These are phyloP conservation scores for Leiothrix lutea DNA, from an alignment of 2,113 vertebrate genomes.

Conservation along the genomic window DNA sequence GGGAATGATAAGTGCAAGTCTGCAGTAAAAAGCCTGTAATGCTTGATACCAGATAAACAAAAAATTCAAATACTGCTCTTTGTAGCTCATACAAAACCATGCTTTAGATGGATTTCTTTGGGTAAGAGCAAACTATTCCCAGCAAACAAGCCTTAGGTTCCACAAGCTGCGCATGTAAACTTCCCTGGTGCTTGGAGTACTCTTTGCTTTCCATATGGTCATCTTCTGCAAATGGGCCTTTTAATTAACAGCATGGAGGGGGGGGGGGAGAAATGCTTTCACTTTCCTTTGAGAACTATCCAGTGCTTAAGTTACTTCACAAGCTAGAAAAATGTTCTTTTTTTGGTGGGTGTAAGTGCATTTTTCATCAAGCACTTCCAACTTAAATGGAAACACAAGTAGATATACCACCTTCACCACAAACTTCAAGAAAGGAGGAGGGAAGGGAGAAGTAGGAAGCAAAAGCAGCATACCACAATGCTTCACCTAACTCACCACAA, in stretches of 20 bases:
- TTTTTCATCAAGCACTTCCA: neutral
- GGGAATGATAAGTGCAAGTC: neutral
- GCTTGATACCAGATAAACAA: neutral
- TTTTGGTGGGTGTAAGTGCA: neutral
- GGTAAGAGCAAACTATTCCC: neutral
- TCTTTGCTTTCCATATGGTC: neutral
- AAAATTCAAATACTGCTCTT: neutral
- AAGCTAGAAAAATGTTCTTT: neutral
- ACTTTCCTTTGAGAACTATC: neutral
- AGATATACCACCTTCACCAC: accelerated
- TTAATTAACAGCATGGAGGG: neutral
- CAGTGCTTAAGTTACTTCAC: neutral
- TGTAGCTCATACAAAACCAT: neutral
- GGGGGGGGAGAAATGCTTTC: neutral
- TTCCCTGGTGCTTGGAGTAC: neutral
- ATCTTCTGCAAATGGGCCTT: neutral
- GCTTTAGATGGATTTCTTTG: neutral
- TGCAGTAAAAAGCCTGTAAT: neutral
- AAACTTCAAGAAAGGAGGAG: neutral
- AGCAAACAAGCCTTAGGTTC: neutral
- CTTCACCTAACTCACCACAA: neutral
- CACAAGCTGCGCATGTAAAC: neutral
- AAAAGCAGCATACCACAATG: neutral
- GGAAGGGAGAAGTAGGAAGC: neutral
- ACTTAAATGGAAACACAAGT: neutral